Conservation (phyloP, 2,797 vertebrate genomes). For the Cossypha niveicapilla region DNA sequence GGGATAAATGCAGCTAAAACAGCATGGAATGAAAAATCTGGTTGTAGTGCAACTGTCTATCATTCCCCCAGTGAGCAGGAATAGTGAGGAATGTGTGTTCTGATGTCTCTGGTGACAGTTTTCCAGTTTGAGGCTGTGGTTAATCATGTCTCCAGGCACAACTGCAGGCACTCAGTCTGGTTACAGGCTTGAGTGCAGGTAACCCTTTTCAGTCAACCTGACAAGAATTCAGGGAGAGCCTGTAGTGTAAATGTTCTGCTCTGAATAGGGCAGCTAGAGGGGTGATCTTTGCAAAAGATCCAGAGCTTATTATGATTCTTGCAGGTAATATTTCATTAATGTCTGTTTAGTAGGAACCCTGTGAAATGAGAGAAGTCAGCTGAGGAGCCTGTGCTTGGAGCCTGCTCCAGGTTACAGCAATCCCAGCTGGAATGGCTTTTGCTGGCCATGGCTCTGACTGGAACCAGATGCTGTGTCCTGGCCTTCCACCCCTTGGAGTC, state of each 20-base stretch:
- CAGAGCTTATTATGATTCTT: background rate
- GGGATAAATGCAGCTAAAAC: background rate
- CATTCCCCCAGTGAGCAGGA: background rate
- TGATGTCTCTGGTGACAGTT: background rate
- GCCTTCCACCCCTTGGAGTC: constrained; percentile 56
- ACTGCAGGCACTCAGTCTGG: background rate
- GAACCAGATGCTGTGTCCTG: constrained; percentile 40
- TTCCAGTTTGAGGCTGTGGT: background rate
- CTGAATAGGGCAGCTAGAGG: background rate
- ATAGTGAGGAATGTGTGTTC: background rate
- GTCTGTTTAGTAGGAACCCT: background rate
- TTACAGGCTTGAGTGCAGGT: background rate
- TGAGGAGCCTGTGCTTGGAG: background rate
- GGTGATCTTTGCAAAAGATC: background rate
- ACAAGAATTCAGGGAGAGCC: background rate
- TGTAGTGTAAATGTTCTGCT: background rate
- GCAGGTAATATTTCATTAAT: constrained; percentile 2
- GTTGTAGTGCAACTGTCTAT: background rate
- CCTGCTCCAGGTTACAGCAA: background rate
- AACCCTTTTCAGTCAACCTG: background rate
- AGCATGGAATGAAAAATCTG: background rate
- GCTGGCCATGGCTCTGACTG: constrained; percentile 48
- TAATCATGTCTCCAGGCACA: background rate
- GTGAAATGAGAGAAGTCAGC: background rate
- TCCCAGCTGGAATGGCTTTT: constrained; percentile 41